Evolutionary conservation across 2,113 vertebrate species (phyloP), one percentile per base, ranked within the genome.

Genomic region (Mesitornis unicolor): DNA sequence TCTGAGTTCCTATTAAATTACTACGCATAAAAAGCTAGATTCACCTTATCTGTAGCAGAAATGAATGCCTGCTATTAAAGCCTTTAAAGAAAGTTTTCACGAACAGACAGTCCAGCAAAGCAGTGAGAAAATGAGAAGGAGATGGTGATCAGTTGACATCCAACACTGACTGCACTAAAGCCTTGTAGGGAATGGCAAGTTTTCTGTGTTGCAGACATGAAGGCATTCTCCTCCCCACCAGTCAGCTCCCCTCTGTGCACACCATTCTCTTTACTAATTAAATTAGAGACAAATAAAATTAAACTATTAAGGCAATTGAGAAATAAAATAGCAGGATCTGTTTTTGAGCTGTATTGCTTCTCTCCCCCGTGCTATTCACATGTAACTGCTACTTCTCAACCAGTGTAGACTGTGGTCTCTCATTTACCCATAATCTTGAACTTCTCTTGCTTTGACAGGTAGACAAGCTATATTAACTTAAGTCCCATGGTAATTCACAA

Each of bases 251-350:
- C 33, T 71, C 43, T n/a, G 12, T 48, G n/a, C 8, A 8, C 86
- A 84, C 78, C 70, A 88, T 95, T 93, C 83, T 95, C 95, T 93
- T 65, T 87, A 87, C 96, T 98, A 98, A 98, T 98, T 97, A 97
- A 90, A 98, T 98, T 98, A 98, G 98, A 95, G 96, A 97, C 96
- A 98, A 98, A 98, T 98, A 97, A 97, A 98, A 98, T 98, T 98
- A 98, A 97, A 97, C 97, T 95, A 97, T 98, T 98, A 97, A 97
- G 94, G 91, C 97, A 98, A 98, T 98, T 98, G 98, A 95, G 97
- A 86, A 95, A 95, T 97, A 53, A 65, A 89, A 64, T 17, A 65
- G 42, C 35, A 78, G 24, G 45, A n/a, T 70, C 28, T 76, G 24
- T 24, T 40, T 40, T 71, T 50, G 61, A 29, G 19, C 26, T 42